phyloP scores from a whole-genome alignment of 2,113 vertebrate genomes.

The Rutilus rutilus region DNA sequence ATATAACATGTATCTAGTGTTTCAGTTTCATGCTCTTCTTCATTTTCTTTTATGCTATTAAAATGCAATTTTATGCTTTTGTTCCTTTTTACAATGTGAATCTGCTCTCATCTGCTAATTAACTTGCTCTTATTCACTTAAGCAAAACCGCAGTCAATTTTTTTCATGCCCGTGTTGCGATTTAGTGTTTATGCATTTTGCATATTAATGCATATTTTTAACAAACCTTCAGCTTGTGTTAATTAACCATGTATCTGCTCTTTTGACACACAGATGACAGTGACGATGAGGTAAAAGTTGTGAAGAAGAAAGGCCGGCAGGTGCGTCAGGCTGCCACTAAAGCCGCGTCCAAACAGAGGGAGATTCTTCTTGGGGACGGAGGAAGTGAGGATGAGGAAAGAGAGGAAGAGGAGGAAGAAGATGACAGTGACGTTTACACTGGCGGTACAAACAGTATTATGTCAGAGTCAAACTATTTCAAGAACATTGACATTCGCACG shows the following conservation, averaged over 20 bases:
- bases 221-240: neutral
- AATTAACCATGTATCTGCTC: neutral
- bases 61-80: neutral
- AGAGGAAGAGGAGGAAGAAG: conserved; percentile 84
- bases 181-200: neutral
- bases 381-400: conserved; percentile 96
- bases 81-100: neutral
- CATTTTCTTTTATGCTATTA: neutral
- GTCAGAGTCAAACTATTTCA: neutral
- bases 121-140: conserved; percentile 8
- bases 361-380: conserved; percentile 94
- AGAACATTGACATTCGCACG: neutral
- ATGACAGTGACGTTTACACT: conserved; percentile 60
- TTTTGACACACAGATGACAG: conserved; percentile 84
- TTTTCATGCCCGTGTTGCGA: neutral
- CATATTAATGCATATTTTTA: neutral
- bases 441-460: conserved; percentile 46
- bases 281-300: conserved; percentile 92
- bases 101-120: neutral
- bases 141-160: neutral
- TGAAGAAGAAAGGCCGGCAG: conserved; percentile 93
- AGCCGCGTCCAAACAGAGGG: conserved; percentile 95
- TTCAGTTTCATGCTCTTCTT: neutral
- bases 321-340: conserved; percentile 96
- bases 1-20: neutral